Conservation (phyloP, 2,113 vertebrate species). For the Bombycilla garrulus region DNA sequence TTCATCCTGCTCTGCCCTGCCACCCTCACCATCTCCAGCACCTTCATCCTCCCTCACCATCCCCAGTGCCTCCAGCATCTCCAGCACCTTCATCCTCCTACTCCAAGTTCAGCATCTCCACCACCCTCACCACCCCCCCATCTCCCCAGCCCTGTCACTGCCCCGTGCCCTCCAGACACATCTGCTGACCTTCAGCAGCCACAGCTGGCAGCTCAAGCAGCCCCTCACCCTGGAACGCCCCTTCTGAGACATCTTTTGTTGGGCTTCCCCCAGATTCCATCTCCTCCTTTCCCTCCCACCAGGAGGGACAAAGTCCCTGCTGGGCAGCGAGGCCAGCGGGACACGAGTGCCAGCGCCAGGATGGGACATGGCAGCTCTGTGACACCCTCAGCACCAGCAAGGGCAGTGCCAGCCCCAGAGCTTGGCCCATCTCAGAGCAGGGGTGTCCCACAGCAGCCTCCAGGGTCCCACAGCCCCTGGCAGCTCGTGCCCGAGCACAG, state of each 20-base stretch:
- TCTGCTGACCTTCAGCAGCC: not conserved
- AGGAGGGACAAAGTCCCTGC: not conserved
- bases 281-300: not conserved
- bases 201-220: not conserved
- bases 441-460: no score
- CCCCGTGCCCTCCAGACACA: accelerated
- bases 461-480: not conserved
- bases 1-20: no score
- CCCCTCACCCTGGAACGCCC: not conserved
- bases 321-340: accelerated
- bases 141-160: accelerated
- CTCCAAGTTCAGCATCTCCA: not conserved
- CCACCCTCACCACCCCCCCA: no score
- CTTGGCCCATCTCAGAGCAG: accelerated
- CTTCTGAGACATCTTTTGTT: not conserved
- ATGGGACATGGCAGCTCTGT: accelerated
- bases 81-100: not conserved
- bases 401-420: not conserved
- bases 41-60: not conserved
- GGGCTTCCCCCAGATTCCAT: not conserved
- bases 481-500: accelerated
- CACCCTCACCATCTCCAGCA: not conserved
- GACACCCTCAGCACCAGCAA: accelerated
- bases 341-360: accelerated
- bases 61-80: not conserved